These are phyloP conservation scores for Bombyx mori DNA, from an alignment of 1,140 invertebrate species.

Conservation along the genomic window DNA sequence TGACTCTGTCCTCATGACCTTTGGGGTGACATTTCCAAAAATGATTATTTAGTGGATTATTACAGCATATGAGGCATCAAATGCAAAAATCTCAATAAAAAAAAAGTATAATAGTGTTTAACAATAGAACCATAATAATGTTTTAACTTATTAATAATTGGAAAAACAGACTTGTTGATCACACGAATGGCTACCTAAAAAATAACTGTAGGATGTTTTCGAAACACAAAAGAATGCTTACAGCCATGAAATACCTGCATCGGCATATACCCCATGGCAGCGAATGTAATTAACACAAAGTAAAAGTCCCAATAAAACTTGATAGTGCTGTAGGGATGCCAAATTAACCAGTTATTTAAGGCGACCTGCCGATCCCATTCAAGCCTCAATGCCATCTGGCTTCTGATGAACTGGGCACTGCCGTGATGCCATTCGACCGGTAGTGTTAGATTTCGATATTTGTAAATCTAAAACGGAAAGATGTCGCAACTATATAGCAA, in stretches of 20 bases:
- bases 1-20: too few relatives aligned
- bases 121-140: too few relatives aligned
- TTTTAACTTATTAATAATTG: too few relatives aligned
- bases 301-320: slow-evolving; percentile 32
- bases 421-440: slow-evolving; percentile 29
- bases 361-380: slow-evolving; percentile 19
- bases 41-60: too few relatives aligned
- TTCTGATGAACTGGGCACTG: slow-evolving; percentile 18
- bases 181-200: too few relatives aligned
- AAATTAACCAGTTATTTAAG: slow-evolving; percentile 12
- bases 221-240: slow-evolving; percentile 12
- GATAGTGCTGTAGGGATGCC: slow-evolving; percentile 35
- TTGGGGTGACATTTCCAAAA: too few relatives aligned
- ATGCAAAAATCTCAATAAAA: too few relatives aligned
- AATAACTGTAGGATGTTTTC: neutral
- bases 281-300: slow-evolving; percentile 9
- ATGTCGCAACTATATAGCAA: too few relatives aligned
- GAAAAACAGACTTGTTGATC: too few relatives aligned
- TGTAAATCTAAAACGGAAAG: slow-evolving; percentile 3
- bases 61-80: too few relatives aligned
- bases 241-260: slow-evolving; percentile 27
- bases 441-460: slow-evolving; percentile 13
- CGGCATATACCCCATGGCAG: slow-evolving; percentile 24
- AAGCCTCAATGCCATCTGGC: slow-evolving; percentile 15
- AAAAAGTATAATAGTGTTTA: too few relatives aligned